Evolutionary conservation across 2,113 vertebrate species (phyloP).

Genomic region (Nannobrachium achirus): DNA sequence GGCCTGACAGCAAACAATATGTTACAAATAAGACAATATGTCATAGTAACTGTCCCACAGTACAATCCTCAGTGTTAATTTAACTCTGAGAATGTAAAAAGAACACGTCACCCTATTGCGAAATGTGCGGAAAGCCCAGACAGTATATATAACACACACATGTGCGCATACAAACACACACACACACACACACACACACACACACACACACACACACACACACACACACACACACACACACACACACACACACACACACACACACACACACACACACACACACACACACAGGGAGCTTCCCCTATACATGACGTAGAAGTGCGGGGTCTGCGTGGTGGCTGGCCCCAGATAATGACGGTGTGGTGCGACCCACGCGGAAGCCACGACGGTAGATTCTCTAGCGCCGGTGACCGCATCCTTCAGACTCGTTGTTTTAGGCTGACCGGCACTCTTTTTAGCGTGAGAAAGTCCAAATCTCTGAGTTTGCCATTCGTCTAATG

Average conservation of each 20-base stretch:
- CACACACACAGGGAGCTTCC: slow-evolving; percentile 21
- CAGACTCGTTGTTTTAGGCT: slow-evolving; percentile 23
- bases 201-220: neutral
- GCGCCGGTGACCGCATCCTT: slow-evolving; percentile 33
- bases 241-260: neutral
- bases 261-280: neutral
- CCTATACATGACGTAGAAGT: slow-evolving; percentile 28
- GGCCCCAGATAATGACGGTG: slow-evolving; percentile 58
- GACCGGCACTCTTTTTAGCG: slow-evolving; percentile 31
- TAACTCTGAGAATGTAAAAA: too few species aligned
- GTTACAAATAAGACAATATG: neutral
- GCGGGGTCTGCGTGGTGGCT: slow-evolving; percentile 33
- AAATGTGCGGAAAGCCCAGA: slow-evolving; percentile 8
- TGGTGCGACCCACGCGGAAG: slow-evolving; percentile 52
- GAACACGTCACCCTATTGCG: slow-evolving; percentile 8
- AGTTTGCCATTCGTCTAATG: too few species aligned
- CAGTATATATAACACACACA: slow-evolving; percentile 1
- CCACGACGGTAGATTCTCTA: slow-evolving; percentile 18
- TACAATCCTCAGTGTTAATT: too few species aligned
- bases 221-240: neutral
- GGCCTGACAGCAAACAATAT: too few species aligned
- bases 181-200: slow-evolving; percentile 15
- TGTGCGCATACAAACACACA: neutral
- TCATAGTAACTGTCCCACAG: neutral
- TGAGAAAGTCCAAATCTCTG: slow-evolving; percentile 46